A percentile compares a stretch with the other conserved stretches of the same genome.
phyloP scores from a whole-genome alignment of 2,113 vertebrate species.

The Anseranas semipalmata region DNA sequence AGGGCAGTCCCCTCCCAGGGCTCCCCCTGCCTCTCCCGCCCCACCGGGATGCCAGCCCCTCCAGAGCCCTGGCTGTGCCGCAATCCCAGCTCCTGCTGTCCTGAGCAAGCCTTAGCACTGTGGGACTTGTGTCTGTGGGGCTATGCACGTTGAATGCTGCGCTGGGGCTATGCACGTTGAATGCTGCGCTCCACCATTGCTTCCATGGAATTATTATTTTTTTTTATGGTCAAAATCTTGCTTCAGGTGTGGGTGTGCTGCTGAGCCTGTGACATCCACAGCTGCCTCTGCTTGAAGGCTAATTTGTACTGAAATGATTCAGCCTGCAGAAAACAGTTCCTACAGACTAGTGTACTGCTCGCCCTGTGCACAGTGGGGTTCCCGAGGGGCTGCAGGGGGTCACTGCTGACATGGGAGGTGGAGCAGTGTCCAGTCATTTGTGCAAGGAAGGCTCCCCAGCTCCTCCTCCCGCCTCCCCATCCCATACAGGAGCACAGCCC shows the following conservation, averaged over 20 bases:
- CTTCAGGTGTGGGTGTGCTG: neutral
- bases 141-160: accelerated
- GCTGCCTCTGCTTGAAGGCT: neutral
- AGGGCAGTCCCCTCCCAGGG: too few species aligned
- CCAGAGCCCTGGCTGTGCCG: too few species aligned
- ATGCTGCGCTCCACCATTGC: neutral
- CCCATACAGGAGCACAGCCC: neutral
- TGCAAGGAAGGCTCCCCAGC: neutral
- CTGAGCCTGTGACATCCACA: neutral
- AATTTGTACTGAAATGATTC: neutral
- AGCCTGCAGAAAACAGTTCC: neutral
- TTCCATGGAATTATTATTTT: neutral
- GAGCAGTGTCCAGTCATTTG: accelerated
- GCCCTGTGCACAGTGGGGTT: accelerated
- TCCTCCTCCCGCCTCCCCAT: neutral
- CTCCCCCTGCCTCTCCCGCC: too few species aligned
- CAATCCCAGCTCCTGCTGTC: neutral
- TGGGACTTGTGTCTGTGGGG: neutral
- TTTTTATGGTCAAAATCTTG: neutral
- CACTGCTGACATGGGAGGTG: accelerated
- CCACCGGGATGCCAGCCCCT: too few species aligned
- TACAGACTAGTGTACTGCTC: too few species aligned
- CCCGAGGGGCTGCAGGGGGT: neutral
- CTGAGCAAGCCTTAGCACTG: accelerated
- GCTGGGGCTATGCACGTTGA: accelerated